Conservation (phyloP, 2,113 vertebrate genomes). For the Phylloscopus whistleri region DNA sequence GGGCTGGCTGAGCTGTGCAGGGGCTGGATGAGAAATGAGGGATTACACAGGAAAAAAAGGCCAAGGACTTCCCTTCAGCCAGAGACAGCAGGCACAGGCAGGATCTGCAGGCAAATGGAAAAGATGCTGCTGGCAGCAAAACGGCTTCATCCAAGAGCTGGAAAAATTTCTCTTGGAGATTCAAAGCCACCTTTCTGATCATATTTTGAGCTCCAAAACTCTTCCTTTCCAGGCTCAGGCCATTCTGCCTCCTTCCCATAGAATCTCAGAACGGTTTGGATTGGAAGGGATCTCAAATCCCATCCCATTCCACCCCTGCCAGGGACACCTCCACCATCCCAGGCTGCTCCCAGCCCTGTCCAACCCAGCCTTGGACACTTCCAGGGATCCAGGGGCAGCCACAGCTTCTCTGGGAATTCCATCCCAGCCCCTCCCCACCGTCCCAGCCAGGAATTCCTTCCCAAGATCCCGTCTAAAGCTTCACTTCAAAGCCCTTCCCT, state of each 20-base stretch:
- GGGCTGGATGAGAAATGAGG: neutral
- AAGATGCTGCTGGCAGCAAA: neutral
- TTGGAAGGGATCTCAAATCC: neutral
- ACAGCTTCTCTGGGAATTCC: neutral
- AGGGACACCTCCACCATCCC: fast-evolving
- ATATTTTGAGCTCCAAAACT: neutral
- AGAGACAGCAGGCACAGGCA: neutral
- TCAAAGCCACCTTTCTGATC: fast-evolving
- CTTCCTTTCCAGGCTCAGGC: neutral
- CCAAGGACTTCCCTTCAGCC: neutral
- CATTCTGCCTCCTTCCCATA: neutral
- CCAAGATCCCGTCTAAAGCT: neutral
- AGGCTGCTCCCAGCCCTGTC: fast-evolving
- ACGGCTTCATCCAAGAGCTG: neutral
- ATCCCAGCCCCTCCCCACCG: neutral
- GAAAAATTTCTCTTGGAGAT: neutral
- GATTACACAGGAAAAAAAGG: neutral
- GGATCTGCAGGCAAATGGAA: neutral
- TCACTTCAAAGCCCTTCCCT: neutral
- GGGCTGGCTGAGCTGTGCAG: neutral
- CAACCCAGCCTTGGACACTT: fast-evolving
- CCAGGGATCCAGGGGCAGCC: neutral
- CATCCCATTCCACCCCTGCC: fast-evolving
- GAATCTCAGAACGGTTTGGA: neutral
- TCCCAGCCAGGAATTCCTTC: neutral